phyloP scores from a whole-genome alignment of 1,140 invertebrate genomes.

The Ridgeia piscesae region DNA sequence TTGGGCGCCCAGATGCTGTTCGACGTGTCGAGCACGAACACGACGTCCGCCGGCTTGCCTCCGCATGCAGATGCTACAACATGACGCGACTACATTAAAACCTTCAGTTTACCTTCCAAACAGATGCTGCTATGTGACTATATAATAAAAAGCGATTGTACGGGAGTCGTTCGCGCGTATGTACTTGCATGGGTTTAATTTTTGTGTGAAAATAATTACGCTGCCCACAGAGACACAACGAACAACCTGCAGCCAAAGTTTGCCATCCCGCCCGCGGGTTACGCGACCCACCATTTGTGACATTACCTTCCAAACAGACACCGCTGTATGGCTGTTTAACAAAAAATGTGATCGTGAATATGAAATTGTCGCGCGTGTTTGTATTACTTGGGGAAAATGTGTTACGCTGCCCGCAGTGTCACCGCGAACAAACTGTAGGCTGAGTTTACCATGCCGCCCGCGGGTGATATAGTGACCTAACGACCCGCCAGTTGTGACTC shows the following conservation, averaged over 20 bases:
- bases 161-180: background rate
- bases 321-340: no score
- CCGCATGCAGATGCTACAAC: background rate
- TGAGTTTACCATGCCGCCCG: background rate
- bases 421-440: background rate
- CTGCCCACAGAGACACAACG: background rate
- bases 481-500: background rate
- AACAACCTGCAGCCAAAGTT: background rate
- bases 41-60: slow-evolving; percentile 39
- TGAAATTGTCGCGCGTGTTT: no score
- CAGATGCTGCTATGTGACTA: background rate
- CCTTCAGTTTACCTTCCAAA: background rate
- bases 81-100: background rate
- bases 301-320: no score
- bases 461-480: no score
- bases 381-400: no score
- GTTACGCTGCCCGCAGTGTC: background rate
- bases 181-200: background rate
- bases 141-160: background rate
- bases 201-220: background rate
- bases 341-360: no score
- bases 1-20: slow-evolving; percentile 38
- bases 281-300: background rate
- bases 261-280: background rate
- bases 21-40: slow-evolving; percentile 43